phyloP scores from a whole-genome alignment of 2,113 vertebrate species.

The Athene noctua region DNA sequence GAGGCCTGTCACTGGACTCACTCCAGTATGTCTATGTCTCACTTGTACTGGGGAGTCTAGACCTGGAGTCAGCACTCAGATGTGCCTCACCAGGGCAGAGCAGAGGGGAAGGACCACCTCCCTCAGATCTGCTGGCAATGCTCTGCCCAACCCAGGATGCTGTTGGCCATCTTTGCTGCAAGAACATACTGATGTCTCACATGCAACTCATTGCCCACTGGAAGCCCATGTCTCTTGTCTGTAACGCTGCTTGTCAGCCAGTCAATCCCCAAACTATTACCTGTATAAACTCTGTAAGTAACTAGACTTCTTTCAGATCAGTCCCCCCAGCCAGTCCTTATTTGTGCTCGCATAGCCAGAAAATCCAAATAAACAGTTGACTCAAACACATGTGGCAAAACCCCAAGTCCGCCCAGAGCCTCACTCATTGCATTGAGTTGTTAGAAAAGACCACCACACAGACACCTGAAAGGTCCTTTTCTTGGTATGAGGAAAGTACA shows the following conservation, averaged over 20 bases:
- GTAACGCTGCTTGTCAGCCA: background rate
- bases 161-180: background rate
- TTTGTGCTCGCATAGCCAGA: background rate
- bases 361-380: background rate
- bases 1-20: background rate
- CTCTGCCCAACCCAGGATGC: background rate
- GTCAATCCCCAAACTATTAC: background rate
- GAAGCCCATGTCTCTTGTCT: fast-evolving
- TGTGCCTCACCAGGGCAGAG: background rate
- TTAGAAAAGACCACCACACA: background rate
- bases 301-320: background rate
- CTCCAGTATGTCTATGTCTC: background rate
- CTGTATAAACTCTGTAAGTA: background rate
- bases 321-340: fast-evolving
- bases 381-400: fast-evolving
- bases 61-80: background rate
- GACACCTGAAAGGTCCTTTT: background rate
- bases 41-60: background rate
- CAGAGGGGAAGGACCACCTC: background rate
- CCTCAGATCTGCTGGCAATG: background rate
- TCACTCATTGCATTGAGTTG: background rate
- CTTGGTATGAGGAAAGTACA: background rate
- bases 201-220: background rate
- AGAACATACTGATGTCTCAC: background rate
- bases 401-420: background rate